A percentile compares a stretch with the other conserved stretches of the same genome.
Evolutionary conservation across 1,140 invertebrate species (phyloP).

Genomic region (Belonocnema kinseyi): DNA sequence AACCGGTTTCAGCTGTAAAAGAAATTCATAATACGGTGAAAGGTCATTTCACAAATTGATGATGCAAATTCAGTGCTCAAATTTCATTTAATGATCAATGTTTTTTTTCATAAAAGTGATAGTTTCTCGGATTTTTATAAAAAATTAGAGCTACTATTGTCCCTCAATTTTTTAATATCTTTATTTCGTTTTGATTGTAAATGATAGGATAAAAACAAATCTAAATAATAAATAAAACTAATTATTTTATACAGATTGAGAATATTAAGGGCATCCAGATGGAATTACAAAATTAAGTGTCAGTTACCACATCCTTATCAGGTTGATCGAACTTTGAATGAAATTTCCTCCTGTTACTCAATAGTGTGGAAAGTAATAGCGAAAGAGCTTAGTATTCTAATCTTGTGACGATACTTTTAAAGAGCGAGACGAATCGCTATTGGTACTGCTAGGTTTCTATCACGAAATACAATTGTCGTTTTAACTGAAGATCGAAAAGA

Average conservation of each 20-base stretch:
- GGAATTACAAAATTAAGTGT: conserved; percentile 3
- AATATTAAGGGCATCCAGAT: background rate
- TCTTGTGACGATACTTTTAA: conserved; percentile 23
- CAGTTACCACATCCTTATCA: conserved; percentile 8
- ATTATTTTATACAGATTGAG: background rate
- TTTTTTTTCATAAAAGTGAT: no score
- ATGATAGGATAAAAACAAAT: background rate
- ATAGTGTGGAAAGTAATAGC: conserved; percentile 10
- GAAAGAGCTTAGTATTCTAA: background rate
- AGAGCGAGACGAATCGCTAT: background rate
- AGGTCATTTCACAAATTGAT: background rate
- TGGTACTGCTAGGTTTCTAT: conserved; percentile 20
- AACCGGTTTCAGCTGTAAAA: background rate
- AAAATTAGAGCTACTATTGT: no score
- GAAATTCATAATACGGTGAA: background rate
- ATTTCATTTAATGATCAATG: no score
- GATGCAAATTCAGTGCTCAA: background rate
- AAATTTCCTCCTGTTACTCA: conserved; percentile 25
- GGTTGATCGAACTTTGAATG: conserved; percentile 15
- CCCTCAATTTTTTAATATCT: background rate
- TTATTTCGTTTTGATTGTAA: background rate
- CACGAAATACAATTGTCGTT: background rate
- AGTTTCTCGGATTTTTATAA: no score
- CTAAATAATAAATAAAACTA: background rate
- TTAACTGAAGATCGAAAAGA: no score